Evolutionary conservation across 2,113 vertebrate genomes (phyloP).

Genomic region (Physeter macrocephalus): DNA sequence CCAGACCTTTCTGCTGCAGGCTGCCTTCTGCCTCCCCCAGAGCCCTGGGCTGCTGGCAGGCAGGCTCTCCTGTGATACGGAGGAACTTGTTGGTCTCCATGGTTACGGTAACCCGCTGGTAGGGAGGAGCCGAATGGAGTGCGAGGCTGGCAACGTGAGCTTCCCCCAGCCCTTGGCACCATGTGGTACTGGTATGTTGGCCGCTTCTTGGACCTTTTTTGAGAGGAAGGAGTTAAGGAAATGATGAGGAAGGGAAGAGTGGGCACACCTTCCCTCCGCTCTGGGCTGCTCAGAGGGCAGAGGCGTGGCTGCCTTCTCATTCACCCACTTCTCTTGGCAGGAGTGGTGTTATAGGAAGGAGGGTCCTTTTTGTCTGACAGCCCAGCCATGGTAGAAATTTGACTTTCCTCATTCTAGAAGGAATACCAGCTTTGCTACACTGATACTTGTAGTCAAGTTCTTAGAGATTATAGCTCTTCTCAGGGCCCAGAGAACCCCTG

Average conservation of each 20-base stretch:
- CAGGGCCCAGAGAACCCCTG: neutral
- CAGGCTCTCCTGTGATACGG: conserved; percentile 61
- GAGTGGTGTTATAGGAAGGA: neutral
- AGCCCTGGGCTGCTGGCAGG: conserved; percentile 58
- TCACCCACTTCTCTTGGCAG: neutral
- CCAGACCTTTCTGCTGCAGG: conserved; percentile 29
- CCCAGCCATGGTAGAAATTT: neutral
- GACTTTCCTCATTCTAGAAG: neutral
- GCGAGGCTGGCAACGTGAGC: conserved; percentile 45
- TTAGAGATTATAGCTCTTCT: neutral
- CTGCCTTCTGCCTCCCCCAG: conserved; percentile 58
- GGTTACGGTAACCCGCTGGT: conserved; percentile 73
- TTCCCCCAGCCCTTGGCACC: conserved; percentile 45
- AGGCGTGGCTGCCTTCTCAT: neutral
- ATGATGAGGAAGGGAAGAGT: neutral
- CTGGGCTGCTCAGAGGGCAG: neutral
- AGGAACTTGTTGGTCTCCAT: conserved; percentile 71
- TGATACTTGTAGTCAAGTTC: neutral
- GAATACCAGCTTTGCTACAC: neutral
- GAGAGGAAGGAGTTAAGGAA: conserved; percentile 41
- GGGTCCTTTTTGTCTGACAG: neutral
- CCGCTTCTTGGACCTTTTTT: neutral
- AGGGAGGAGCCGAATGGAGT: conserved; percentile 50
- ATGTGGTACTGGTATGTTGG: conserved; percentile 36
- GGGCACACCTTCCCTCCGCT: neutral